These are phyloP conservation scores for Pelodytes ibericus DNA, from an alignment of 2,797 vertebrate genomes.

Conservation along the genomic window DNA sequence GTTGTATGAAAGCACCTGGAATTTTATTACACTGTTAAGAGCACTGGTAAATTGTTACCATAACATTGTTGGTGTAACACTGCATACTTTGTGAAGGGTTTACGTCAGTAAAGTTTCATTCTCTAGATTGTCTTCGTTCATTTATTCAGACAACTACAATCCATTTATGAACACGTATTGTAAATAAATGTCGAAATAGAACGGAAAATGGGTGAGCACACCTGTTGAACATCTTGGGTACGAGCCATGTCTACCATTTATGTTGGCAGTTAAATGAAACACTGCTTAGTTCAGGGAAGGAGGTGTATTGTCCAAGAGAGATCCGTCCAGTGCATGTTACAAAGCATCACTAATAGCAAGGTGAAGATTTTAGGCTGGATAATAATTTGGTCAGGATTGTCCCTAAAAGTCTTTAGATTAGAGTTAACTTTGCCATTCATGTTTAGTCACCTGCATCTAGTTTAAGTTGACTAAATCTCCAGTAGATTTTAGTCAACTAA, in stretches of 20 bases:
- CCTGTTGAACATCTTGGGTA: conserved; percentile 30
- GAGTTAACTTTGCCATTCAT: too few relatives aligned
- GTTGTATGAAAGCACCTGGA: conserved; percentile 12
- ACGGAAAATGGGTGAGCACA: conserved; percentile 35
- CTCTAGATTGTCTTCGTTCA: conserved; percentile 36
- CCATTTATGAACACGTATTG: conserved; percentile 9
- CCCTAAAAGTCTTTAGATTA: too few relatives aligned
- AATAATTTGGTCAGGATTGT: too few relatives aligned
- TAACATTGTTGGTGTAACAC: conserved; percentile 6
- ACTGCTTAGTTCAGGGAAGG: not conserved
- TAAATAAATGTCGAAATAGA: conserved; percentile 43
- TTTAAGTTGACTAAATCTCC: too few relatives aligned
- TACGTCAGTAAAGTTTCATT: conserved; percentile 34
- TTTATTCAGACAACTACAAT: conserved; percentile 28
- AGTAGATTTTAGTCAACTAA: too few relatives aligned
- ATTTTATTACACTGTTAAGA: conserved; percentile 38
- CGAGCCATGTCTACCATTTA: conserved; percentile 30
- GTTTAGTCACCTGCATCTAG: too few relatives aligned
- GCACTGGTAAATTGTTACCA: conserved; percentile 17
- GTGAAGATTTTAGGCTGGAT: not conserved
- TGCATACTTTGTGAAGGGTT: conserved; percentile 8
- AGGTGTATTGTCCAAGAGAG: not conserved
- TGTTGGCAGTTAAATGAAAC: not conserved
- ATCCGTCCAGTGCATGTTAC: not conserved
- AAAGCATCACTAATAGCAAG: too few relatives aligned